These are phyloP conservation scores for Drosophila heteroneura DNA, from an alignment of 2,888 invertebrate species.

Conservation along the genomic window DNA sequence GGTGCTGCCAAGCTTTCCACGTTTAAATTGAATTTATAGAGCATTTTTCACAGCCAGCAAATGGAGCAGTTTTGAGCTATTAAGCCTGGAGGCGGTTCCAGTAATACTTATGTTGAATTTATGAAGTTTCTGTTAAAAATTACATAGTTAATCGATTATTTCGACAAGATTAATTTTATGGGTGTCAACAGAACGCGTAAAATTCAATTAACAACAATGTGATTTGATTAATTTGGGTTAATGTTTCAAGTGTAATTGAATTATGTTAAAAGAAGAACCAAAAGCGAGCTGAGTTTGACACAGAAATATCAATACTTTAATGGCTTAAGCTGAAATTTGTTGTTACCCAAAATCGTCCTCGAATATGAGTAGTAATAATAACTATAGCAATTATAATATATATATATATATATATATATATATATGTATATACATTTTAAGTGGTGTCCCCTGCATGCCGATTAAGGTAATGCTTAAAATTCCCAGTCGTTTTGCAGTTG, in stretches of 20 bases:
- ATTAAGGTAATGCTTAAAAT: conserved; percentile 2
- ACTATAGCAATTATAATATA: not conserved
- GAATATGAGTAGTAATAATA: not conserved
- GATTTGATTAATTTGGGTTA: conserved; percentile 31
- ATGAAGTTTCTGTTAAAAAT: conserved; percentile 33
- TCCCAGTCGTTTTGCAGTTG: conserved; percentile 2
- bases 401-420: not conserved
- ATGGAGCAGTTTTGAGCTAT: conserved; percentile 7
- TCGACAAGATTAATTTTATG: conserved; percentile 26
- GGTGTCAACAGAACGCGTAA: conserved; percentile 25
- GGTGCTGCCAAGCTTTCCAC: conserved; percentile 14
- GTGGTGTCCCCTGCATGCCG: not conserved
- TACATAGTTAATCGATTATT: conserved; percentile 32
- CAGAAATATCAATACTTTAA: not conserved
- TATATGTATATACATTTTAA: not conserved
- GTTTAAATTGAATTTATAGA: conserved; percentile 47
- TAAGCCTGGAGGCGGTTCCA: conserved; percentile 24
- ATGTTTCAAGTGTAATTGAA: not conserved
- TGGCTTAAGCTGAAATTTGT: not conserved
- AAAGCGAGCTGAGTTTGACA: not conserved
- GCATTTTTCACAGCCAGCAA: conserved; percentile 37
- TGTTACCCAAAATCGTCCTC: not conserved
- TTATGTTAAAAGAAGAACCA: not conserved
- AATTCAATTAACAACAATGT: conserved; percentile 26
- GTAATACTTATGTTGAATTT: conserved; percentile 44